Percentiles rank a stretch among this genome's conserved stretches.
Conservation (phyloP, 2,797 vertebrate species). For the Spinus olivaceus region DNA sequence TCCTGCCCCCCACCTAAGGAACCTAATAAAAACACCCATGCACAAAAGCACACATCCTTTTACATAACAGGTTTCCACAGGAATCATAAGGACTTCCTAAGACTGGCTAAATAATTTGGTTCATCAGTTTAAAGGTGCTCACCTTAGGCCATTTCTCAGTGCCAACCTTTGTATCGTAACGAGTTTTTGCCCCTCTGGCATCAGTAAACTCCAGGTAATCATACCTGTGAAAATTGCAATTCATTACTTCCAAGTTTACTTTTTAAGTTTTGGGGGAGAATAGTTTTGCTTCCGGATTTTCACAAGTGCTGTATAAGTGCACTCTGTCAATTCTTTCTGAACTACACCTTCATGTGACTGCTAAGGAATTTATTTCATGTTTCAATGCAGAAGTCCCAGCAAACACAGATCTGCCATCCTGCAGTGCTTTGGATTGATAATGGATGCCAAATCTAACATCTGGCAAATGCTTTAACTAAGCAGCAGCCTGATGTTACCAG, state of each 20-base stretch:
- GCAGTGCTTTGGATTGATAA: neutral
- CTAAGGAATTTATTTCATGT: neutral
- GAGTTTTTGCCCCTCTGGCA: conserved; percentile 93
- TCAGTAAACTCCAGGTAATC: conserved; percentile 99
- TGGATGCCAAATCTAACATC: neutral
- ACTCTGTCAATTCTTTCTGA: neutral
- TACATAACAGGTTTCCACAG: neutral
- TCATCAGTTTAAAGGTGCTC: conserved; percentile 36
- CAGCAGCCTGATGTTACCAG: neutral
- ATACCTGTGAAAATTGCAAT: conserved; percentile 79
- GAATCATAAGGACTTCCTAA: neutral
- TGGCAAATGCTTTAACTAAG: neutral
- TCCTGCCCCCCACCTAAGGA: neutral
- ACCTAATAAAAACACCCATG: neutral
- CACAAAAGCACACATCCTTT: neutral
- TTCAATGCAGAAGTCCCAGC: neutral
- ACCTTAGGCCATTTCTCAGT: conserved; percentile 99
- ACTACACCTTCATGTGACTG: neutral
- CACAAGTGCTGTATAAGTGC: neutral
- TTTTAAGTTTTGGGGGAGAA: neutral
- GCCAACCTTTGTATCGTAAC: conserved; percentile 96
- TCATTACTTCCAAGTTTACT: neutral
- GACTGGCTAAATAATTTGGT: neutral
- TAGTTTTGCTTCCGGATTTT: neutral
- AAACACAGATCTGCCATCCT: neutral